A percentile compares a stretch with the other conserved stretches of the same genome.
phyloP scores from a whole-genome alignment of 2,888 invertebrate species.

The Glyphotaelius pellucidus region DNA sequence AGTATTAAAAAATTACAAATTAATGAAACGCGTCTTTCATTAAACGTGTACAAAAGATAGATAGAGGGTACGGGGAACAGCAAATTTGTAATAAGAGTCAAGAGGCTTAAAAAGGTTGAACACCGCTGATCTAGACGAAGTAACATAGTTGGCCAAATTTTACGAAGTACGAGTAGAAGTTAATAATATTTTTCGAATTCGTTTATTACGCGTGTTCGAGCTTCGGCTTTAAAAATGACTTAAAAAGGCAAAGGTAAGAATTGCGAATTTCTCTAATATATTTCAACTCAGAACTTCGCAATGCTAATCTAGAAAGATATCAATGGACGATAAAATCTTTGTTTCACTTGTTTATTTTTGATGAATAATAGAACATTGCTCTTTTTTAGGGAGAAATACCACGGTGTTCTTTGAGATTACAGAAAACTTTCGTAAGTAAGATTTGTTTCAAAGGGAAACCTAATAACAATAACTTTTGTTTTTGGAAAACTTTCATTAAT shows the following conservation, averaged over 20 bases:
- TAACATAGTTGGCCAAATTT: not conserved
- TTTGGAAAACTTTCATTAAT: no score
- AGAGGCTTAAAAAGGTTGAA: no score
- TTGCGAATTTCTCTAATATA: no score
- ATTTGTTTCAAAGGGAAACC: not conserved
- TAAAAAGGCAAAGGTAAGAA: not conserved
- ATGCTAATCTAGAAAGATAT: not conserved
- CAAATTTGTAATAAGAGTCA: no score
- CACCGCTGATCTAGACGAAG: not conserved
- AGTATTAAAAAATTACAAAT: no score
- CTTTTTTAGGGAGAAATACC: not conserved
- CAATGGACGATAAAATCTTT: not conserved
- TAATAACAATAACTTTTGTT: not conserved
- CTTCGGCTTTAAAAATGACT: not conserved
- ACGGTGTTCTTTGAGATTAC: no score
- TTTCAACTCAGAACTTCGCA: not conserved
- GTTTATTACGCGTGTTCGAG: not conserved
- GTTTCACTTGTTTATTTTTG: not conserved
- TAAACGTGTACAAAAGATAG: no score
- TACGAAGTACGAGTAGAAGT: not conserved
- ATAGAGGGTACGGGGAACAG: no score
- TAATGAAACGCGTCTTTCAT: no score
- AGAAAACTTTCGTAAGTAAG: not conserved
- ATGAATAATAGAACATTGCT: no score
- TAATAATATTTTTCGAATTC: not conserved